phyloP scores from a whole-genome alignment of 1,140 invertebrate genomes.

The Holcopasites calliopsidis region DNA sequence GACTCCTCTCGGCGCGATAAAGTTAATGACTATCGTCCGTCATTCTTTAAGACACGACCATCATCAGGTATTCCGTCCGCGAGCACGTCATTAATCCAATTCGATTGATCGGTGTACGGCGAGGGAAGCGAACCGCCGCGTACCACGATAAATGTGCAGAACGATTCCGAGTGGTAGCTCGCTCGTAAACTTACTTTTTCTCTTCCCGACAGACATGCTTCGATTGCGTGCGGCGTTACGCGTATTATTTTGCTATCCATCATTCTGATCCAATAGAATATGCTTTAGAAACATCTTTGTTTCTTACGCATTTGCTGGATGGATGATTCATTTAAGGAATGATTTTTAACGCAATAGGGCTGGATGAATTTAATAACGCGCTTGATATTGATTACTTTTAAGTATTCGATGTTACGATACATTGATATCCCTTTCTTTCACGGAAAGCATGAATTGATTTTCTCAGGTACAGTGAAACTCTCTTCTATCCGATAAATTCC shows the following conservation, averaged over 20 bases:
- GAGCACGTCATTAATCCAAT: constrained; percentile 39
- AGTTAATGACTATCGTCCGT: background rate
- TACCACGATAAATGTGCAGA: constrained; percentile 19
- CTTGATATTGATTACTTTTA: too few relatives aligned
- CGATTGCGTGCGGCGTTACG: too few relatives aligned
- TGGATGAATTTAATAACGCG: too few relatives aligned
- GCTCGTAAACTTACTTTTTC: constrained; percentile 6
- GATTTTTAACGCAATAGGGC: too few relatives aligned
- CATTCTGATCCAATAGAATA: background rate
- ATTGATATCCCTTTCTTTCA: too few relatives aligned
- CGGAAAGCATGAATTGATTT: too few relatives aligned
- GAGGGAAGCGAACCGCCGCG: constrained; percentile 3
- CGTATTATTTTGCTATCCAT: background rate
- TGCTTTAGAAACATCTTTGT: too few relatives aligned
- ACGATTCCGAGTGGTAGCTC: constrained; percentile 21
- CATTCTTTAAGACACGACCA: constrained; percentile 4
- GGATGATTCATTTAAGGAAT: too few relatives aligned
- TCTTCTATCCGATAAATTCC: too few relatives aligned
- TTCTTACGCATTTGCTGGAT: too few relatives aligned
- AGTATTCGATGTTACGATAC: too few relatives aligned
- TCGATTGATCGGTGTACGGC: constrained; percentile 30
- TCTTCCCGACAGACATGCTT: background rate
- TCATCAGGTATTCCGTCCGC: constrained; percentile 21
- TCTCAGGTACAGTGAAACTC: too few relatives aligned
- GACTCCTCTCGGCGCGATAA: constrained; percentile 6